These are phyloP conservation scores for Amphibalanus amphitrite DNA, from an alignment of 1,140 invertebrate genomes.

Conservation along the genomic window DNA sequence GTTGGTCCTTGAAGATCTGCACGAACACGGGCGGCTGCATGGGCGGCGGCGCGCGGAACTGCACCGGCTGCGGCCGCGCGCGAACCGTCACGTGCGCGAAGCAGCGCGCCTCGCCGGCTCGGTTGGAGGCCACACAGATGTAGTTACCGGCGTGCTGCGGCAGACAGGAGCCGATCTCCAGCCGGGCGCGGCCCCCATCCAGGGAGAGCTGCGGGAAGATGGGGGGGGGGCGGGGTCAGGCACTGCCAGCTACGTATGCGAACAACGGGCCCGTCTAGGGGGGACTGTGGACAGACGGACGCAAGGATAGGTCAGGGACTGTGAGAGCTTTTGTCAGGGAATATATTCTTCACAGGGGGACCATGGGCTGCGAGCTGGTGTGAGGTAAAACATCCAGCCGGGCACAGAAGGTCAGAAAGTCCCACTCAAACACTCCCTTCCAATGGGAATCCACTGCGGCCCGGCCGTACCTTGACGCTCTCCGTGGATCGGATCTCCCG, in stretches of 20 bases:
- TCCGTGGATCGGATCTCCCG: slow-evolving; percentile 13
- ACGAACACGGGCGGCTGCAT: slow-evolving; percentile 42
- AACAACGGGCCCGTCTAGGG: too few relatives aligned
- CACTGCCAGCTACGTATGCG: too few relatives aligned
- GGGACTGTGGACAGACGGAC: too few relatives aligned
- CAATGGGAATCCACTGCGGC: too few relatives aligned
- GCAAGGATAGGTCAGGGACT: too few relatives aligned
- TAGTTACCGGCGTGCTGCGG: slow-evolving; percentile 54
- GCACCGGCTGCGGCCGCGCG: slow-evolving; percentile 16
- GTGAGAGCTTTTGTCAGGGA: too few relatives aligned
- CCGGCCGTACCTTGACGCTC: background rate
- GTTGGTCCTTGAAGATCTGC: slow-evolving; percentile 40
- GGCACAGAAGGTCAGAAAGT: too few relatives aligned
- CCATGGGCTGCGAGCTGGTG: too few relatives aligned
- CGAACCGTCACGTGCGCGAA: slow-evolving; percentile 47
- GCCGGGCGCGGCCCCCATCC: background rate
- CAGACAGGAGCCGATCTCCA: background rate
- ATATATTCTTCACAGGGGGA: too few relatives aligned
- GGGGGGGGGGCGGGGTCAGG: too few relatives aligned
- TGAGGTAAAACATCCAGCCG: too few relatives aligned
- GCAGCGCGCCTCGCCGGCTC: slow-evolving; percentile 55
- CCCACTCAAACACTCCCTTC: too few relatives aligned
- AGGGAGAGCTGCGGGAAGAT: background rate
- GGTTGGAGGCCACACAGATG: slow-evolving; percentile 50
- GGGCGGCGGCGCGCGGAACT: slow-evolving; percentile 36